Evolutionary conservation across 2,888 invertebrate genomes (phyloP).

Genomic region (Thecocarcelia acutangulata): DNA sequence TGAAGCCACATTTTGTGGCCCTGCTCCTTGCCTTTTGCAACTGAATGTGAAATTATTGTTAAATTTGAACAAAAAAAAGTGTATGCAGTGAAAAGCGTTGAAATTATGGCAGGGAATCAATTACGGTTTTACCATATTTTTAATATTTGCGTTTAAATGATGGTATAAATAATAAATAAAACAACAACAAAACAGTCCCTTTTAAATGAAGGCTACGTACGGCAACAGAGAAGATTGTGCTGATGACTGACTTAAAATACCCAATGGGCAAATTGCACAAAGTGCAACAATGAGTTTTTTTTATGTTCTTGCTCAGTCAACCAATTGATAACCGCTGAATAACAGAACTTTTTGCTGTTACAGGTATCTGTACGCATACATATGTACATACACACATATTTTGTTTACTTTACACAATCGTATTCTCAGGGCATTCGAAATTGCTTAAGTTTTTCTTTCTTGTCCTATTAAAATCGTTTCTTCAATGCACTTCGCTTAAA

Average conservation of each 20-base stretch:
- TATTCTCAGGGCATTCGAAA: no score
- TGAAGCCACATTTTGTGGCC: constrained; percentile 21
- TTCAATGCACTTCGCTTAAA: no score
- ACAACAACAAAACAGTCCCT: not conserved
- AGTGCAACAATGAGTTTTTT: constrained; percentile 2
- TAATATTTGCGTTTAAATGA: constrained; percentile 21
- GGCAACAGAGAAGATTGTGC: not conserved
- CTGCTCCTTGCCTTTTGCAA: constrained; percentile 27
- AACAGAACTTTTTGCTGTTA: not conserved
- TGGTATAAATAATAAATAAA: constrained; percentile 12
- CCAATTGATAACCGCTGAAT: constrained; percentile 31
- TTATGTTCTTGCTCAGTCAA: constrained; percentile 16
- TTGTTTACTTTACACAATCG: no score
- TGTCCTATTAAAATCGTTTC: no score
- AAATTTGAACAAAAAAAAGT: not conserved
- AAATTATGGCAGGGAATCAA: constrained; percentile 66
- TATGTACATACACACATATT: no score
- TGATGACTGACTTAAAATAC: constrained; percentile 37
- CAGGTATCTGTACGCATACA: no score
- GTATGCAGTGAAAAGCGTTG: constrained; percentile 48
- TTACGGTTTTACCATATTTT: constrained; percentile 62
- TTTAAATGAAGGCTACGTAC: not conserved
- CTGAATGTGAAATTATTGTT: constrained; percentile 21
- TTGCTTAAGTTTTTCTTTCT: no score
- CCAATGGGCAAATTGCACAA: constrained; percentile 36